phyloP scores from a whole-genome alignment of 2,797 vertebrate species.

The Sebastes steindachneri region DNA sequence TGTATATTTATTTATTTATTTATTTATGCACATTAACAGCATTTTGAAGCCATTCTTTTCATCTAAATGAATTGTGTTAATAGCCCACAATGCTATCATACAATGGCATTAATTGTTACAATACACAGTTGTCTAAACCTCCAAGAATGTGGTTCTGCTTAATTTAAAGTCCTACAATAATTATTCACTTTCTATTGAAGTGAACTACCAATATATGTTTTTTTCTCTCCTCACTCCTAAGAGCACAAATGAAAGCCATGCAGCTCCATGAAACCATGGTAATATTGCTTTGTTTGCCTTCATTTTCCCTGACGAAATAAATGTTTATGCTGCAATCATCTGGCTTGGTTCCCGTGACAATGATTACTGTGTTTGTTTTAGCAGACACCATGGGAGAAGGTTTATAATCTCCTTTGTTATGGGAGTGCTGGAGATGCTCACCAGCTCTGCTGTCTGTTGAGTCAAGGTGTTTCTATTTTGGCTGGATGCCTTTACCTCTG shows the following conservation, averaged over 20 bases:
- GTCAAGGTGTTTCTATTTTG: slow-evolving; percentile 69
- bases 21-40: slow-evolving; percentile 8
- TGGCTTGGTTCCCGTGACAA: slow-evolving; percentile 64
- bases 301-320: slow-evolving; percentile 68
- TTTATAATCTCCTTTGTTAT: slow-evolving; percentile 57
- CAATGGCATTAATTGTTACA: slow-evolving; percentile 28
- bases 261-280: slow-evolving; percentile 69
- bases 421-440: slow-evolving; percentile 56
- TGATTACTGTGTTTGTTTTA: slow-evolving; percentile 76
- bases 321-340: slow-evolving; percentile 77
- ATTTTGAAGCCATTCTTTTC: slow-evolving; percentile 8
- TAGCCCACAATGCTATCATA: slow-evolving; percentile 6
- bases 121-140: neutral
- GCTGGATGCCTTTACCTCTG: slow-evolving; percentile 46
- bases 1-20: neutral
- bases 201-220: slow-evolving; percentile 20
- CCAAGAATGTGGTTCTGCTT: slow-evolving; percentile 11
- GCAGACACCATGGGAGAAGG: slow-evolving; percentile 62
- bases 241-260: slow-evolving; percentile 69
- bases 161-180: slow-evolving; percentile 33
- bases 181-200: slow-evolving; percentile 38
- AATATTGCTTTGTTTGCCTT: slow-evolving; percentile 69
- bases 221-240: slow-evolving; percentile 44
- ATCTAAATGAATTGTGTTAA: slow-evolving; percentile 14
- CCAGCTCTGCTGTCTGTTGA: slow-evolving; percentile 47